phyloP scores from a whole-genome alignment of 2,888 invertebrate species.

The Erannis defoliaria region DNA sequence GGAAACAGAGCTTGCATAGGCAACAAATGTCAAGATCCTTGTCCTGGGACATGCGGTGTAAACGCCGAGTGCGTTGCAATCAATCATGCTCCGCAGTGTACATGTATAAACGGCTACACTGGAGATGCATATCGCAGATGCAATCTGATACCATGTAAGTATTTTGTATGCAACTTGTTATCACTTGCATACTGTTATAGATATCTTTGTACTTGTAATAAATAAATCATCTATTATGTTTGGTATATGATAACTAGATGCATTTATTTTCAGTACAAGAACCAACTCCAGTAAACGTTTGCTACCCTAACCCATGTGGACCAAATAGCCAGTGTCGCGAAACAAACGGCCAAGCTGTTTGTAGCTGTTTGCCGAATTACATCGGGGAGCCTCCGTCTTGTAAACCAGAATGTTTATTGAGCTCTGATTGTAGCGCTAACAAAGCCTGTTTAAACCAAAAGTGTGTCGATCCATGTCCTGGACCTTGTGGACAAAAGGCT shows the following conservation, averaged over 20 bases:
- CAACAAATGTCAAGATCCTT: conserved; percentile 92
- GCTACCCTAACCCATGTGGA: conserved; percentile 88
- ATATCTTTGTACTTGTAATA: not conserved
- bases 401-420: conserved; percentile 89
- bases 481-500: conserved; percentile 90
- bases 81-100: conserved; percentile 90
- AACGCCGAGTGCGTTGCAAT: conserved; percentile 91
- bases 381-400: conserved; percentile 90
- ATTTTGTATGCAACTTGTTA: conserved; percentile 12
- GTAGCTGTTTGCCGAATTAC: conserved; percentile 90
- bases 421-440: conserved; percentile 88
- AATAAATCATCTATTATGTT: not conserved
- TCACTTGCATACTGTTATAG: not conserved
- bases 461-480: conserved; percentile 90
- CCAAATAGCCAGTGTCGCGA: conserved; percentile 87
- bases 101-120: conserved; percentile 88
- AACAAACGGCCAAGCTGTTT: conserved; percentile 87
- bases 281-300: conserved; percentile 76
- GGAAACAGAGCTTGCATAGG: conserved; percentile 90
- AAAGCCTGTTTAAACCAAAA: conserved; percentile 90
- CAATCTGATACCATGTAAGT: conserved; percentile 73
- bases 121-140: conserved; percentile 88
- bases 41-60: conserved; percentile 91
- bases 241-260: conserved; percentile 6
- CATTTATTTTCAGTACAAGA: conserved; percentile 70